Percentiles rank a stretch among this genome's conserved stretches.
Evolutionary conservation across 2,113 vertebrate species (phyloP).

Genomic region (Phoenicopterus ruber): DNA sequence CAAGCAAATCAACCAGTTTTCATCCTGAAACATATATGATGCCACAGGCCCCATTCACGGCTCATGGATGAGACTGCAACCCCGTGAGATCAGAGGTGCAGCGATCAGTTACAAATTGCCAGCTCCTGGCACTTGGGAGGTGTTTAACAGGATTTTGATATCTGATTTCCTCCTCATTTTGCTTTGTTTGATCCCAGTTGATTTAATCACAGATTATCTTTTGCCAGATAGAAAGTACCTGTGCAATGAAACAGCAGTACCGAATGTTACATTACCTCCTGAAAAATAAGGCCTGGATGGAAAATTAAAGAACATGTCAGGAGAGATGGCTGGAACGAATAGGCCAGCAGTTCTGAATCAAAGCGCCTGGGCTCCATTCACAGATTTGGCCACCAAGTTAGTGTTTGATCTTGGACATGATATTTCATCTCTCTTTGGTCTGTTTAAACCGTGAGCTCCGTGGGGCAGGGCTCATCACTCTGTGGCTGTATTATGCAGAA

Average conservation of each 20-base stretch:
- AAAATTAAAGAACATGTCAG: neutral
- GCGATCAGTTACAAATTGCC: neutral
- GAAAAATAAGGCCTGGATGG: neutral
- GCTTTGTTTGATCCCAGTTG: slow-evolving; percentile 8
- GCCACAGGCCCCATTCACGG: neutral
- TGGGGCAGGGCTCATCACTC: neutral
- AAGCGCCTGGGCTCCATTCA: neutral
- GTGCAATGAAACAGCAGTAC: neutral
- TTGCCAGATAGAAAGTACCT: neutral
- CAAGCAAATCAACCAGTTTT: neutral
- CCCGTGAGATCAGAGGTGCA: neutral
- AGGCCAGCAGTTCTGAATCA: neutral
- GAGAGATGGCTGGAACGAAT: neutral
- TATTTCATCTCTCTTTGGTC: neutral
- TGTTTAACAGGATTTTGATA: slow-evolving; percentile 1
- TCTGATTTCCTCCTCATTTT: slow-evolving; percentile 11
- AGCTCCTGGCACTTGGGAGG: neutral
- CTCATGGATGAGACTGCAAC: neutral
- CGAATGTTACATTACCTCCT: neutral
- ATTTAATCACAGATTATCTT: slow-evolving; percentile 8
- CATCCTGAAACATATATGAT: neutral
- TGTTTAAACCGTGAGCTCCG: neutral
- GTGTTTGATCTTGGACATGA: neutral
- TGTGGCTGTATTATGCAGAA: neutral
- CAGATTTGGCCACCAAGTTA: neutral